A percentile compares a stretch with the other conserved stretches of the same genome.
These are phyloP conservation scores for Bambusicola thoracicus DNA, from an alignment of 2,113 vertebrate genomes.

Conservation along the genomic window DNA sequence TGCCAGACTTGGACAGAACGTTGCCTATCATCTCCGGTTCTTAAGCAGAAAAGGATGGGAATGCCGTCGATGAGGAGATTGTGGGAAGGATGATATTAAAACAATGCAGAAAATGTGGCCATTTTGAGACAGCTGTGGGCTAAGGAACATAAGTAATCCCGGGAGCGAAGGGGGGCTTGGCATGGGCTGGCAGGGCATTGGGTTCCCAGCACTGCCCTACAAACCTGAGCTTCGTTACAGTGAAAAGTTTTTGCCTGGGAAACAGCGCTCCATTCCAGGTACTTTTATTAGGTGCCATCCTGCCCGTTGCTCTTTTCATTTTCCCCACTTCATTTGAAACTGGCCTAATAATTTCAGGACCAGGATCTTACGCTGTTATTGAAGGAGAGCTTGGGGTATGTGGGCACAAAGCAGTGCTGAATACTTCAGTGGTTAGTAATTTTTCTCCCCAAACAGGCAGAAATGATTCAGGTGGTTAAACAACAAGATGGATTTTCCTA, in stretches of 20 bases:
- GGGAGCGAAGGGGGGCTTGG: not conserved
- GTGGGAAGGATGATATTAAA: constrained; percentile 26
- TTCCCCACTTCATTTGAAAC: not conserved
- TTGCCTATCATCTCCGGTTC: not conserved
- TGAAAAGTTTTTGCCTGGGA: not conserved
- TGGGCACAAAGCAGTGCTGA: not conserved
- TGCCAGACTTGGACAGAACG: not conserved
- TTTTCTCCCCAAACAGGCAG: constrained; percentile 12
- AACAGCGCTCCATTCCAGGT: not conserved
- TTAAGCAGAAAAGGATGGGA: not conserved
- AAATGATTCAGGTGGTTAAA: constrained; percentile 46
- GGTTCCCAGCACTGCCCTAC: fast-evolving
- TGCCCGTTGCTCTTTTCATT: not conserved
- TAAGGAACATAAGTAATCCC: constrained; percentile 20
- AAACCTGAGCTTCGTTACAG: not conserved
- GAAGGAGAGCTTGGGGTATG: not conserved
- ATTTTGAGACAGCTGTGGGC: constrained; percentile 22
- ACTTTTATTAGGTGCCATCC: not conserved
- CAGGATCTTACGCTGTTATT: not conserved
- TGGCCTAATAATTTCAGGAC: not conserved
- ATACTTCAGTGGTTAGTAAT: constrained; percentile 43
- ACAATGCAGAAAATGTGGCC: constrained; percentile 17
- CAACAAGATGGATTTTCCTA: constrained; percentile 37
- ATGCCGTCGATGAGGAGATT: not conserved
- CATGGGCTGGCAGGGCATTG: not conserved